Evolutionary conservation across 2,888 invertebrate genomes (phyloP).

Genomic region (Pristionchus arcanus): DNA sequence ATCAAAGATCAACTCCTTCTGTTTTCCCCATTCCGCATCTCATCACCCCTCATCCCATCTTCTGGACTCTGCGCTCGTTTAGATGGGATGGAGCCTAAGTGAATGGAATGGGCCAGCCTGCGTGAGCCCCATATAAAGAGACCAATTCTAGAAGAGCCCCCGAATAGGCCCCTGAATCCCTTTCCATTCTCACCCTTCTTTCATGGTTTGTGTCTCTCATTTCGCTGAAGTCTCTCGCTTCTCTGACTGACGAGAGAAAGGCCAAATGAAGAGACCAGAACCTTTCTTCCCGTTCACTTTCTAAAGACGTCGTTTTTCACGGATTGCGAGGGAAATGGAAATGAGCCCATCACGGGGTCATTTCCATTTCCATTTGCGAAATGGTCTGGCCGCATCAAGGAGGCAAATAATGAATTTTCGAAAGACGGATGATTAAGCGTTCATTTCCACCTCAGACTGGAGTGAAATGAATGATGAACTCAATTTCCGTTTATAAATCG

Average conservation of each 20-base stretch:
- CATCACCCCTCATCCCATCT: background rate
- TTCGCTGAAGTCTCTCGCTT: background rate
- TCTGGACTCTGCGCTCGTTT: background rate
- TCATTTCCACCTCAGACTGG: background rate
- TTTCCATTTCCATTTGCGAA: background rate
- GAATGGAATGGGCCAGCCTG: slow-evolving; percentile 31
- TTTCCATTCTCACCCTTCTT: background rate
- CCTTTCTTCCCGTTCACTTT: no score
- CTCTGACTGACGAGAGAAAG: background rate
- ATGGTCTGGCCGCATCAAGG: background rate
- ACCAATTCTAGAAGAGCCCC: background rate
- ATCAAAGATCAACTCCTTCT: slow-evolving; percentile 25
- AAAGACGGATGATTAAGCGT: no score
- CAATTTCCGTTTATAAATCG: no score
- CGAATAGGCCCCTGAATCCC: slow-evolving; percentile 18
- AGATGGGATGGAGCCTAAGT: slow-evolving; percentile 24
- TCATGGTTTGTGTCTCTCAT: background rate
- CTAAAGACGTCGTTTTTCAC: no score
- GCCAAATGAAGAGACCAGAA: background rate
- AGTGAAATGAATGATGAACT: no score
- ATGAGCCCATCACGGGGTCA: background rate
- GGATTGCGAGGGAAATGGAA: background rate
- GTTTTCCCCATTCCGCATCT: background rate
- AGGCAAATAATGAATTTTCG: background rate
- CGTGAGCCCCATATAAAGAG: background rate